These are phyloP conservation scores for Geodia barretti DNA, from an alignment of 37 sponge, comb jelly and placozoan genomes.

Conservation along the genomic window DNA sequence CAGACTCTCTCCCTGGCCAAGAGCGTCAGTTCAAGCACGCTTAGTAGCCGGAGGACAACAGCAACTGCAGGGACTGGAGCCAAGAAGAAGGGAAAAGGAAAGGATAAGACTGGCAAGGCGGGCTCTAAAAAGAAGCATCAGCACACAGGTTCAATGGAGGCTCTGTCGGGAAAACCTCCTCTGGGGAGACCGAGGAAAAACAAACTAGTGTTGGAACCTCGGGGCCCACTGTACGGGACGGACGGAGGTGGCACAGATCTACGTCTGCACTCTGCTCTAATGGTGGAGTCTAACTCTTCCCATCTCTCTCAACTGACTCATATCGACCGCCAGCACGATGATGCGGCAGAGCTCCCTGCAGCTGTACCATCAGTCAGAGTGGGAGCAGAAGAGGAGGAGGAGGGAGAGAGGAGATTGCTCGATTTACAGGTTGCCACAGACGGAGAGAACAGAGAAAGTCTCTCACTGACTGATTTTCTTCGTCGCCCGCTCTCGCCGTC, in stretches of 20 bases:
- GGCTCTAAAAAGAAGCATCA: constrained; percentile 10
- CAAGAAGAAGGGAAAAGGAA: background rate
- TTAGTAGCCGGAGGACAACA: too few species aligned
- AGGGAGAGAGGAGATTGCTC: background rate
- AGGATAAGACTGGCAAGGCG: background rate
- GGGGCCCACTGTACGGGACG: background rate
- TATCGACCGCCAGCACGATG: background rate
- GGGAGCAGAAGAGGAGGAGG: background rate
- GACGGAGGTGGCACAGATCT: background rate
- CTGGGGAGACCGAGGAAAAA: background rate
- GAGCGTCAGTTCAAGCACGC: constrained; percentile 8
- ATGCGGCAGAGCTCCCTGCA: too few species aligned
- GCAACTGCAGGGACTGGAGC: background rate
- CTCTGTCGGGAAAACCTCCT: constrained; percentile 33
- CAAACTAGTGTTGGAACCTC: background rate
- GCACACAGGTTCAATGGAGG: constrained; percentile 6
- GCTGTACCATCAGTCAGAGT: too few species aligned
- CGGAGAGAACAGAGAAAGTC: too few species aligned
- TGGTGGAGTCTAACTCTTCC: background rate
- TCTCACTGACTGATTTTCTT: background rate
- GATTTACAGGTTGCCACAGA: background rate
- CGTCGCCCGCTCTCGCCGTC: background rate
- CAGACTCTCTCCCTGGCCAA: background rate
- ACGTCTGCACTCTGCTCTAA: background rate
- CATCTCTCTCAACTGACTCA: constrained; percentile 17